Evolutionary conservation across 2,888 invertebrate genomes (phyloP), one percentile per base, ranked within the genome.

Genomic region (Callyntrura guangdongensis): DNA sequence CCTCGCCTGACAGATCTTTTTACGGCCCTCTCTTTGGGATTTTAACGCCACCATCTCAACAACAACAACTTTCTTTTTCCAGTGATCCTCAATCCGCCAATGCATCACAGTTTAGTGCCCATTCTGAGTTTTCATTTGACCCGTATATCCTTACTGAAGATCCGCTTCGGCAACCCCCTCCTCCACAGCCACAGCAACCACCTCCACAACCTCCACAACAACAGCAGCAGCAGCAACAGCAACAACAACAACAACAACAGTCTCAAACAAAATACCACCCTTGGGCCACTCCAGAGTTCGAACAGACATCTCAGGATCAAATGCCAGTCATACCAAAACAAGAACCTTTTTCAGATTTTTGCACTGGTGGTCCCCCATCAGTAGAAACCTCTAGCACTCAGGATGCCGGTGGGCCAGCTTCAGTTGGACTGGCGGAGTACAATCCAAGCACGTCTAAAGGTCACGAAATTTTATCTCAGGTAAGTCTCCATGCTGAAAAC

Each of bases 361-460:
- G 94, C 56, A 92, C 93, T 45, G 95, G 53, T 92, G 94, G 95
- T 94, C 93, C 94, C 6, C 92, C 94, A 2, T 94, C 94, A 83
- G 94, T 94, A 89, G 91, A 94, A n/a, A 92, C 95, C 0, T 94
- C 96, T 94, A 92, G 91, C 17, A 90, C 93, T 47, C 92, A 92
- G 87, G 93, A 93, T 69, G 85, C 91, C 72, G 94, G 95, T 94
- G 96, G 96, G 88, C 92, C 92, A 22, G 89, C 92, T 27, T 87
- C 94, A 20, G 97, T 98, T 49, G 97, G 98, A 94, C 96, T 98
- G 92, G 98, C 98, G 86, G 98, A 98, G 95, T 98, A 98, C 96
- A 98, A 98, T 95, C 98, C 98, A 74, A 98, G 98, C 94, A 98
- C 98, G 83, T 98, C 98, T 94, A 98, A 98, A 95, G 98, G 98